A percentile compares a stretch with the other conserved stretches of the same genome.
Evolutionary conservation across 1,140 invertebrate species (phyloP).

Genomic region (Sminthurides bifidus): DNA sequence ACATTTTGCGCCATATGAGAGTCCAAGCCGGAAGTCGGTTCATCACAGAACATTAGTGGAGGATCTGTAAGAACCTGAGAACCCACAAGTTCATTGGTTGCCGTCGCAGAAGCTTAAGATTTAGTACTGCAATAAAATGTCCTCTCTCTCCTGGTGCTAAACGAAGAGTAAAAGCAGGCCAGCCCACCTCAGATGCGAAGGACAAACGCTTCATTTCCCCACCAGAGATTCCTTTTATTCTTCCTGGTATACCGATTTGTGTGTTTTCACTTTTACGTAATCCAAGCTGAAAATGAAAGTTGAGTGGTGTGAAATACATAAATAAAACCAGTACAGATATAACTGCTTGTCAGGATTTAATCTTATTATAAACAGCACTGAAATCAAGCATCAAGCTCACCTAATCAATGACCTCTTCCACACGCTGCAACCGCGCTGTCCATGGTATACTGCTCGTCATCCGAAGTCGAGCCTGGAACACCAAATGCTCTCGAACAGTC

Average conservation of each 20-base stretch:
- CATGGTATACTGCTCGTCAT: constrained; percentile 74
- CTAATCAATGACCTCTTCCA: constrained; percentile 79
- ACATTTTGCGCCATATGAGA: constrained; percentile 82
- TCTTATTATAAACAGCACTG: no score
- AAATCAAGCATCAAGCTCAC: constrained; percentile 43
- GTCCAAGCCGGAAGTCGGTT: constrained; percentile 82
- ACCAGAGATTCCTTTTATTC: constrained; percentile 84
- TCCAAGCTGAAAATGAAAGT: constrained; percentile 49
- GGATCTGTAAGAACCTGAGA: no score
- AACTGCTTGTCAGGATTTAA: no score
- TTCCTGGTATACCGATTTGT: constrained; percentile 70
- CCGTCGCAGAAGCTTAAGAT: not conserved
- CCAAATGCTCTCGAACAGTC: constrained; percentile 78
- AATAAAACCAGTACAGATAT: no score
- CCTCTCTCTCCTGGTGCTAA: not conserved
- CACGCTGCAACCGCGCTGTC: constrained; percentile 59
- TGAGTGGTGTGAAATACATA: no score
- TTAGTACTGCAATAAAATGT: not conserved
- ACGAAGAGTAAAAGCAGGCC: constrained; percentile 24
- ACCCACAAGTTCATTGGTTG: not conserved
- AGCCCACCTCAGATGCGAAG: constrained; percentile 91
- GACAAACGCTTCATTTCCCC: constrained; percentile 88
- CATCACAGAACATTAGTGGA: constrained; percentile 98
- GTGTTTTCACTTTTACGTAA: constrained; percentile 75
- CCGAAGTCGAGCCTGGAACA: constrained; percentile 81